Base-by-base conservation (phyloP, 2,113 vertebrate species). In the Fulmarus glacialis region DNA sequence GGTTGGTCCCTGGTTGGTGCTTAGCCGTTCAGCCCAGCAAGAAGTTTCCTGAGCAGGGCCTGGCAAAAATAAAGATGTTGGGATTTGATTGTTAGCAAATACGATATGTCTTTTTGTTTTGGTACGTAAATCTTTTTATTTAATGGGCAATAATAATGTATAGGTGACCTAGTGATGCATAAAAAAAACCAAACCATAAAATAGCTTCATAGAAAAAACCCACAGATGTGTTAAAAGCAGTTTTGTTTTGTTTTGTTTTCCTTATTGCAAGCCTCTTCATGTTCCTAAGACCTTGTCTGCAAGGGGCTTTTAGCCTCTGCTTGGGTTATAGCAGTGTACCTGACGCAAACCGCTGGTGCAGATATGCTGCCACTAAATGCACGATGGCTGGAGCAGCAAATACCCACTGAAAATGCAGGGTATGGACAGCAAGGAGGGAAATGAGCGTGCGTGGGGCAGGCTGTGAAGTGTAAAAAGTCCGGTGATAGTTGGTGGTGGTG, bases 381-480 rank as follows among this genome's bases (percentile, higher is more conserved):
- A 8, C 11, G 4, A 3, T 15, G 47, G 48, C 56, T 29, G 24
- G 27, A 50, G 59, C 53, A 63, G 83, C 42, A 70, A 72, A 59
- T 9, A 7, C 11, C 12, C 12, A 7, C 68, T 78, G 38, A 20
- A 58, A 77, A 36, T 4, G 36, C 42, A 56, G 50, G 42, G 50
- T 58, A 7, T 4, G 29, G 34, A 23, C 29, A 45, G 63, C 26
- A n/a, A 24, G 47, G 50, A 32, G 52, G 56, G 64, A 64, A 42
- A 72, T 4, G 17, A 83, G 45, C 0, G 0, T 8, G 22, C 4
- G 2, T 5, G 56, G 72, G 62, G 50, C 62, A 77, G 32, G 19
- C 36, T 59, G 64, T 30, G 91, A 66, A 50, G 19, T 9, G 30
- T 19, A 20, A 9, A 58, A 43, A 79, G 50, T 19, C 38, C 2